Base-by-base conservation (phyloP, 2,888 invertebrate species). In the Mythimna ferrago region DNA sequence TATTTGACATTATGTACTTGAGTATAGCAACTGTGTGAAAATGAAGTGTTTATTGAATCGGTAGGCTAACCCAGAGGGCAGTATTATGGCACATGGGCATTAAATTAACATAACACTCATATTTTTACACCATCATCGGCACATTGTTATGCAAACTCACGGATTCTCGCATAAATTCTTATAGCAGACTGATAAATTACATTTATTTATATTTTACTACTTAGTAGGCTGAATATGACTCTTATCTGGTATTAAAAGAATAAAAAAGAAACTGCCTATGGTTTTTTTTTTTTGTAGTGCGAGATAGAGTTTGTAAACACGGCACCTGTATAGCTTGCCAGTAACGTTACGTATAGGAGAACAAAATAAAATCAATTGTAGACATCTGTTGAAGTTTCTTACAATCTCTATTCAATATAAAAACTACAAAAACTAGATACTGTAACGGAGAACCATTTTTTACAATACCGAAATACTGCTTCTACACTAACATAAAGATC, bases 401-500 rank as follows among this genome's bases (percentile, higher is more conserved):
- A 93, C 86, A 90, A 90, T 88, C 87, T 89, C 91, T 93, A 93
- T 91, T 91, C 88, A 90, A 91, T 93, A 93, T 89, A 93, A 94
- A 89, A 93, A 93, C 93, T 94, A 94, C 90, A 90, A 93, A 82
- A 93, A 92, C 92, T 93, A 93, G 92, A 92, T 93, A 94, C 93
- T 94, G 93, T 88, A 92, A 92, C 88, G 91, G 90, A 92, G 91
- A 91, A 91, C 86, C 85, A 88, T 89, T 91, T 80, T 91, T 90
- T 90, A 94, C 92, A 92, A 92, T 93, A 92, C 89, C 92, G 88
- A 93, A 95, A 95, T 95, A 95, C 94, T 95, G 95, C 86, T 93
- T 92, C 93, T 94, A 94, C 87, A 89, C 92, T 92, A 93, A 92
- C 87, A 87, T 92, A 90, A 92, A 90, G 88, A 92, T 92, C 89